These are phyloP conservation scores for Apamea sordens DNA, from an alignment of 2,888 invertebrate genomes.

Conservation along the genomic window DNA sequence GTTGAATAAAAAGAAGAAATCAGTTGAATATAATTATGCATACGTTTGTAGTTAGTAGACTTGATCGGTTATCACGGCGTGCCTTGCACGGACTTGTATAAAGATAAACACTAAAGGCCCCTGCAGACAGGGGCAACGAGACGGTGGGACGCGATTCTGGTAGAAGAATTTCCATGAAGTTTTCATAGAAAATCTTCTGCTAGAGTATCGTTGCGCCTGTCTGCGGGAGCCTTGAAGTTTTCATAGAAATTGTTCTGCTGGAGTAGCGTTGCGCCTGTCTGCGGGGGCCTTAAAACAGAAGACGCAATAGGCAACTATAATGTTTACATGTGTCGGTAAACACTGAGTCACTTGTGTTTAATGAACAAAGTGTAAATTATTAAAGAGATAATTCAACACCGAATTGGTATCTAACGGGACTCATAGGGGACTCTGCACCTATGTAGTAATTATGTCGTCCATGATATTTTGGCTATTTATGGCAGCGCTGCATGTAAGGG, in stretches of 20 bases:
- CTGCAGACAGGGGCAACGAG: not conserved
- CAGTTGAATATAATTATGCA: not conserved
- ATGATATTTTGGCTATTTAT: slow-evolving; percentile 4
- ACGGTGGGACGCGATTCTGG: not conserved
- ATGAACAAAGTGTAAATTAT: slow-evolving; percentile 20
- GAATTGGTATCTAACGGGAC: slow-evolving; percentile 9
- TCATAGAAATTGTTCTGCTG: not conserved
- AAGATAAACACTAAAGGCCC: slow-evolving; percentile 11
- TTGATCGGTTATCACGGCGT: slow-evolving; percentile 28
- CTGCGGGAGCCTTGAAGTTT: not conserved
- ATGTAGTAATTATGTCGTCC: not conserved
- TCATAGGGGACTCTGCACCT: no score
- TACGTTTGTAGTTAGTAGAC: slow-evolving; percentile 21
- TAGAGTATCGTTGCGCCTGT: not conserved
- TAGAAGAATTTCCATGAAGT: not conserved
- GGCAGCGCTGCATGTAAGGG: not conserved
- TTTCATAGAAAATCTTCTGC: not conserved
- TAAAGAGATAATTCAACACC: slow-evolving; percentile 20
- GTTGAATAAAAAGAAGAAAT: slow-evolving; percentile 20
- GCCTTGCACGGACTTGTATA: slow-evolving; percentile 14
- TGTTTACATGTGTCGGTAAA: slow-evolving; percentile 41
- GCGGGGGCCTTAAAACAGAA: not conserved
- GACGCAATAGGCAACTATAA: slow-evolving; percentile 11
- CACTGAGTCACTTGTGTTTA: slow-evolving; percentile 30
- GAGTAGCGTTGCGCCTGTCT: not conserved